Evolutionary conservation across 2,113 vertebrate genomes (phyloP).

Genomic region (Chlorocebus sabaeus): DNA sequence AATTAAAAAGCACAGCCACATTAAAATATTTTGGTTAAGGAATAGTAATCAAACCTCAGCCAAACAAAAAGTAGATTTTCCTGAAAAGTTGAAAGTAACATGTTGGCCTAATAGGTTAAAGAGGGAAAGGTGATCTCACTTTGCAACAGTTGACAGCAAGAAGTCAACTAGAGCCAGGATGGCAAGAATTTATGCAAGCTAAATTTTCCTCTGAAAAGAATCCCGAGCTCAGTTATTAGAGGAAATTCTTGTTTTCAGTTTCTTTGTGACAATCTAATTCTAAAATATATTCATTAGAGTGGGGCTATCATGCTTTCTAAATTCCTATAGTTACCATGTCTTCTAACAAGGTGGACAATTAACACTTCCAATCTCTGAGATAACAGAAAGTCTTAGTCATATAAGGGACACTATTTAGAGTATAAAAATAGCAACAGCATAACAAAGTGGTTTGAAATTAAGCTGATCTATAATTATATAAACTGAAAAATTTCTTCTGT

Average conservation of each 20-base stretch:
- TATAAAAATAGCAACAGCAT: neutral
- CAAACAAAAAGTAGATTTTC: neutral
- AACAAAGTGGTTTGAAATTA: neutral
- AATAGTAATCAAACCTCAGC: neutral
- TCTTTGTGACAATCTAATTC: neutral
- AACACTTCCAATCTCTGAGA: neutral
- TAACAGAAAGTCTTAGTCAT: neutral
- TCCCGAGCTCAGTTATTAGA: neutral
- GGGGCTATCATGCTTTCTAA: neutral
- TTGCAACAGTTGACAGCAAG: neutral
- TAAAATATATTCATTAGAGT: neutral
- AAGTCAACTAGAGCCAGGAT: neutral
- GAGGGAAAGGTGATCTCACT: neutral
- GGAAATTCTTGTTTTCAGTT: conserved; percentile 14
- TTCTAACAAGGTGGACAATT: neutral
- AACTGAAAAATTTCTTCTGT: conserved; percentile 23
- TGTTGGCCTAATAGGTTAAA: neutral
- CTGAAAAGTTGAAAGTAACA: conserved; percentile 4
- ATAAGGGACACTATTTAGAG: neutral
- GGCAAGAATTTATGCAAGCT: neutral
- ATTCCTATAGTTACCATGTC: neutral
- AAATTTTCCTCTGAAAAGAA: neutral
- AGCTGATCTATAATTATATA: neutral
- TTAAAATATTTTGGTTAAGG: conserved; percentile 24
- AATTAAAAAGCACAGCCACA: neutral